These are phyloP conservation scores for Pseudachorutes palmiensis DNA, from an alignment of 1,140 invertebrate genomes.

Conservation along the genomic window DNA sequence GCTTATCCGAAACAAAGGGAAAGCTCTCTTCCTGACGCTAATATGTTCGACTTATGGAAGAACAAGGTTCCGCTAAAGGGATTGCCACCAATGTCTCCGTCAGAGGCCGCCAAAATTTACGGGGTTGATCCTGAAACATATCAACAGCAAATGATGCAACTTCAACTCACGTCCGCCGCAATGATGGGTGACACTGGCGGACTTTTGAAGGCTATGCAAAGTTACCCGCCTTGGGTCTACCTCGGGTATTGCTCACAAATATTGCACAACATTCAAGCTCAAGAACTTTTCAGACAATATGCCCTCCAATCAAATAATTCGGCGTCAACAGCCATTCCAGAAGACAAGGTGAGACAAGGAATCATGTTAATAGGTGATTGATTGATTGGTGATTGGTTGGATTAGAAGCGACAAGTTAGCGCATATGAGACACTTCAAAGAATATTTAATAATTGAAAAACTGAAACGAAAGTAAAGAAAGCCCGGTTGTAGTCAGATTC, in stretches of 20 bases:
- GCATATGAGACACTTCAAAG: too few relatives aligned
- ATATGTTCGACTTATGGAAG: too few relatives aligned
- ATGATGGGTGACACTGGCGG: constrained; percentile 32
- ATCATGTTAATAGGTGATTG: background rate
- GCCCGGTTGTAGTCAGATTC: too few relatives aligned
- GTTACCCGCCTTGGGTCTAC: constrained; percentile 39
- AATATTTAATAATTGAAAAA: too few relatives aligned
- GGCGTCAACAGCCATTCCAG: constrained; percentile 32
- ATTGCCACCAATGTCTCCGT: constrained; percentile 25
- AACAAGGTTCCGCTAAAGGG: background rate
- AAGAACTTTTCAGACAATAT: constrained; percentile 40
- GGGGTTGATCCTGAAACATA: too few relatives aligned
- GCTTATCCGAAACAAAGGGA: constrained; percentile 18
- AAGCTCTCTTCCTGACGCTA: background rate
- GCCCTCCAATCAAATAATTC: constrained; percentile 36
- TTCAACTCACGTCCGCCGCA: too few relatives aligned
- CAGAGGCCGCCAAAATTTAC: constrained; percentile 32
- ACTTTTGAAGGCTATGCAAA: constrained; percentile 32
- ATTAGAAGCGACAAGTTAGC: too few relatives aligned
- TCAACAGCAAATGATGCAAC: too few relatives aligned
- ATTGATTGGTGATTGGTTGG: background rate
- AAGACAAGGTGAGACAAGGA: constrained; percentile 32
- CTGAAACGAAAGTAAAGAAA: too few relatives aligned
- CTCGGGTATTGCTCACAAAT: constrained; percentile 40
- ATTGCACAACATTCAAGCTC: constrained; percentile 40